Conservation (phyloP, 2,113 vertebrate species). For the Prunella fulvescens region DNA sequence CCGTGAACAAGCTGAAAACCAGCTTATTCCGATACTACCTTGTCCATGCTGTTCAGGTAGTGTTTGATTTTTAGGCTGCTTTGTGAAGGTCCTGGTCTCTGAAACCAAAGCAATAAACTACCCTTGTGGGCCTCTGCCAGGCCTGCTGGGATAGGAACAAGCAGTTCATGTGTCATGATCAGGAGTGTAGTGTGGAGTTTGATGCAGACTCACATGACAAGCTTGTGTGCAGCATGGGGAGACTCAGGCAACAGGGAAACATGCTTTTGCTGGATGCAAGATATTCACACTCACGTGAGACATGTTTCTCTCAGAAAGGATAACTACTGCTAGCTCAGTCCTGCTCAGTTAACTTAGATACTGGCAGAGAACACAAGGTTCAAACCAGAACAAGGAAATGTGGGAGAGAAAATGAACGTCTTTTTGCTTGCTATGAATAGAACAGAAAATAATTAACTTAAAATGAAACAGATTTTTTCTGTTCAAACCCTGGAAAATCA, state of each 20-base stretch:
- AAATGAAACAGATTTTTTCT: neutral
- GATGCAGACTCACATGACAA: neutral
- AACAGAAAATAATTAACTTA: neutral
- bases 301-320: neutral
- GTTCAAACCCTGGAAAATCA: neutral
- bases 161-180: neutral
- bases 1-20: constrained; percentile 91
- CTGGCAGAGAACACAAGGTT: neutral
- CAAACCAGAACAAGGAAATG: neutral
- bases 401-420: neutral
- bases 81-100: neutral
- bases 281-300: neutral
- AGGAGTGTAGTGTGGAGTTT: neutral
- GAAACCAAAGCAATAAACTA: neutral
- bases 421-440: neutral
- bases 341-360: neutral
- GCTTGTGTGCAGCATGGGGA: neutral
- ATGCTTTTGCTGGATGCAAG: neutral
- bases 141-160: neutral
- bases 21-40: constrained; percentile 94
- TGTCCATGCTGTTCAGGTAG: constrained; percentile 84
- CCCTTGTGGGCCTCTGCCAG: neutral
- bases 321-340: neutral
- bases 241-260: neutral
- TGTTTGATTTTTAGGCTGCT: neutral